These are phyloP conservation scores for Perodicticus potto DNA, from an alignment of 2,797 vertebrate genomes.

Conservation along the genomic window DNA sequence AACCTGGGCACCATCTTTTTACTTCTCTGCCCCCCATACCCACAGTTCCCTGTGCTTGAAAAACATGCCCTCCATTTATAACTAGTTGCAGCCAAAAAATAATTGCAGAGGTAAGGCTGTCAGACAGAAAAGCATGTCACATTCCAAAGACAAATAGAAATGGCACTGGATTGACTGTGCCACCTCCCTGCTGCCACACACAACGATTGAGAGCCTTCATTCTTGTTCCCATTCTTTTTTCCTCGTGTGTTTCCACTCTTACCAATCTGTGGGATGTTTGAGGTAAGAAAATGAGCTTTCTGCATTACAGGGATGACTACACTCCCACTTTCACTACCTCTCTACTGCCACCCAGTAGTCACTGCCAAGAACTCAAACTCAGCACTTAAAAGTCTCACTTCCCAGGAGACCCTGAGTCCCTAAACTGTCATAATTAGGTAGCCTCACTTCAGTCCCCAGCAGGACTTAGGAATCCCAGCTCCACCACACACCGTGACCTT, in stretches of 20 bases:
- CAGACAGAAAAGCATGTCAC: not conserved
- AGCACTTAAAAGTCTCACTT: not conserved
- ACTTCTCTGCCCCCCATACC: not conserved
- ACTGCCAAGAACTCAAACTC: not conserved
- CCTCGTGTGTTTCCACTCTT: not conserved
- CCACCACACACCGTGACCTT: not conserved
- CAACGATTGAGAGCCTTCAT: not conserved
- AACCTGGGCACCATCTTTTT: not conserved
- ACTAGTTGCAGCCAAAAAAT: constrained; percentile 9
- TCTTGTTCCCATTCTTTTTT: not conserved
- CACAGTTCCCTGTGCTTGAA: not conserved
- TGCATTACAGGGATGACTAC: not conserved
- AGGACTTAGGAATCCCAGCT: not conserved
- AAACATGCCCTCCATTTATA: not conserved
- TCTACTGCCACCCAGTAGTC: not conserved
- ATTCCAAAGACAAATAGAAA: not conserved
- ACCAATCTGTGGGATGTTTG: not conserved
- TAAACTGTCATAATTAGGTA: not conserved
- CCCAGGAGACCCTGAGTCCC: not conserved
- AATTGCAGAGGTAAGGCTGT: not conserved
- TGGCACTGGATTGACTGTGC: not conserved
- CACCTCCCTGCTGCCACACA: not conserved
- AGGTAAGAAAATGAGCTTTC: not conserved
- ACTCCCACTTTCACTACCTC: not conserved
- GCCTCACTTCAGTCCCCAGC: not conserved